These are phyloP conservation scores for Silurus aristotelis DNA, from an alignment of 2,797 vertebrate species.

Conservation along the genomic window DNA sequence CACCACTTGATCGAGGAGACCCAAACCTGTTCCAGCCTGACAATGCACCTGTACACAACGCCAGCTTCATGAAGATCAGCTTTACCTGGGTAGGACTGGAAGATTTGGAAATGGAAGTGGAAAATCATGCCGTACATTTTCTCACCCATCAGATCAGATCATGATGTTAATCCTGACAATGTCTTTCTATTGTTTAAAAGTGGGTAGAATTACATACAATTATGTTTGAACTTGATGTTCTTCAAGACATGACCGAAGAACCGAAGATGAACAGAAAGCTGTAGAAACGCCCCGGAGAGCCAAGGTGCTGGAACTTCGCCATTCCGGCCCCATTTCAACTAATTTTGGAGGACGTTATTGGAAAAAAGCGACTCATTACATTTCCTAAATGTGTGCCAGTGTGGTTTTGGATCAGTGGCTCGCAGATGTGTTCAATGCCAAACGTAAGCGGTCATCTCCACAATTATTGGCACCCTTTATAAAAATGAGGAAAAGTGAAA, in stretches of 20 bases:
- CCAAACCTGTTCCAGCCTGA: no score
- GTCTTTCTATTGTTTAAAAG: not conserved
- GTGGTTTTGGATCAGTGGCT: not conserved
- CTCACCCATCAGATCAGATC: not conserved
- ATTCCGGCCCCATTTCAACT: not conserved
- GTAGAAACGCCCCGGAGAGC: not conserved
- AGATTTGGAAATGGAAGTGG: no score
- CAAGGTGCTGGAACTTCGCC: not conserved
- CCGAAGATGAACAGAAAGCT: not conserved
- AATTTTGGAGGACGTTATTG: not conserved
- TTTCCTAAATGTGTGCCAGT: not conserved
- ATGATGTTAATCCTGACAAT: not conserved
- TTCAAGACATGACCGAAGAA: not conserved
- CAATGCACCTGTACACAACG: no score
- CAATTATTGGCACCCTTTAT: slow-evolving; percentile 8
- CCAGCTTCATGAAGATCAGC: no score
- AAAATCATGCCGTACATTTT: not conserved
- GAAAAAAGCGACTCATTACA: not conserved
- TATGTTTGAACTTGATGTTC: not conserved
- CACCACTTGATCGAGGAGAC: no score
- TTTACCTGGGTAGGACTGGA: no score
- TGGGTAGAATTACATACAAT: not conserved
- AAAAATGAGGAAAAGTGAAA: not conserved
- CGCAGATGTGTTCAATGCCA: not conserved
- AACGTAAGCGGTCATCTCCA: not conserved